A percentile compares a stretch with the other conserved stretches of the same genome.
phyloP scores from a whole-genome alignment of 2,888 invertebrate genomes.

The Mantis religiosa region DNA sequence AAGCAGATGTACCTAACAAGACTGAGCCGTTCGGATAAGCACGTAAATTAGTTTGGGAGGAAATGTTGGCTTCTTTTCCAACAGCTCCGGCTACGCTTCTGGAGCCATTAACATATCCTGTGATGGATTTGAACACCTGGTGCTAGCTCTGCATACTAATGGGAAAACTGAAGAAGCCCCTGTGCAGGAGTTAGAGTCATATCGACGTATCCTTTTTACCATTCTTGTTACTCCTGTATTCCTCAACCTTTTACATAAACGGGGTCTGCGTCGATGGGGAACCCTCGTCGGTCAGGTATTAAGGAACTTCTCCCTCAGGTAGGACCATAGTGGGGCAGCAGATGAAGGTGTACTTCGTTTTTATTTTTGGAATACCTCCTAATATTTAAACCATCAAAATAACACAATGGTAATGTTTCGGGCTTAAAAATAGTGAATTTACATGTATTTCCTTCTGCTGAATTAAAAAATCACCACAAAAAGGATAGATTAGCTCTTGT shows the following conservation, averaged over 20 bases:
- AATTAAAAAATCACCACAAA: no score
- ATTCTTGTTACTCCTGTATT: not conserved
- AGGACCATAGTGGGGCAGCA: no score
- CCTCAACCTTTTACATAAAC: not conserved
- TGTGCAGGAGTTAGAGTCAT: not conserved
- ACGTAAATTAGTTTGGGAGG: not conserved
- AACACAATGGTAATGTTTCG: no score
- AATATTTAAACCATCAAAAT: no score
- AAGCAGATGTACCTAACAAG: not conserved
- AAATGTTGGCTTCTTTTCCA: not conserved
- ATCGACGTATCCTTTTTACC: not conserved
- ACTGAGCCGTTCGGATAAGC: not conserved
- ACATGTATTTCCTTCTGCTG: no score
- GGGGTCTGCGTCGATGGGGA: not conserved
- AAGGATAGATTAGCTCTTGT: no score
- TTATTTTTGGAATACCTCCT: no score
- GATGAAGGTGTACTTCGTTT: no score
- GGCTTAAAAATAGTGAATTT: no score
- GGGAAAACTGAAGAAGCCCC: not conserved
- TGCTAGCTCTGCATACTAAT: not conserved
- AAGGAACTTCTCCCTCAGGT: no score
- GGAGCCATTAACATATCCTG: not conserved
- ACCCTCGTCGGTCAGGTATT: no score
- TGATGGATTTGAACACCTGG: not conserved
- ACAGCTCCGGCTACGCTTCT: not conserved